A percentile compares a stretch with the other conserved stretches of the same genome.
Conservation (phyloP, 1,140 invertebrate species). For the Leptopilina clavipes region DNA sequence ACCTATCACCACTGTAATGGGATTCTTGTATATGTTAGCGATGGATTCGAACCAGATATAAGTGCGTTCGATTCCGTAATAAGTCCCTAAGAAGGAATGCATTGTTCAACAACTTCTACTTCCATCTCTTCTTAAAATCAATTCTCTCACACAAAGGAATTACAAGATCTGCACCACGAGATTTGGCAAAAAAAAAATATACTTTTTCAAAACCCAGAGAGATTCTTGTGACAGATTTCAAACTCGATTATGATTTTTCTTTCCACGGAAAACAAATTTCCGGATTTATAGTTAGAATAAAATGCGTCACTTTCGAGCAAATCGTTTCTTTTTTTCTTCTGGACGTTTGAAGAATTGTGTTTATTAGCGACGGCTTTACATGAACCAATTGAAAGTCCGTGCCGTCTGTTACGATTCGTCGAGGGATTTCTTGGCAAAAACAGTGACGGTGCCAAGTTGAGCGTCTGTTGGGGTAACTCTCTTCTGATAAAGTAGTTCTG, state of each 20-base stretch:
- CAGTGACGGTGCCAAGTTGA: conserved; percentile 2
- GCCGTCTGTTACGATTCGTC: conserved; percentile 1
- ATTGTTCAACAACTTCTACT: conserved; percentile 29
- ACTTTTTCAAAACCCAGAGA: no score
- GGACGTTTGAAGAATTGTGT: conserved; percentile 30
- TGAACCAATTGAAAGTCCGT: conserved; percentile 12
- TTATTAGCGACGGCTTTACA: conserved; percentile 18
- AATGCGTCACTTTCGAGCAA: no score
- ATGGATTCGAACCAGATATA: conserved; percentile 51
- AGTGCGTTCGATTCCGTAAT: conserved; percentile 32
- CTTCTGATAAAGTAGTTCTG: conserved; percentile 13
- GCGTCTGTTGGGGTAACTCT: neutral
- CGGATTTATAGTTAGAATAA: no score
- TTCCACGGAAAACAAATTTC: no score
- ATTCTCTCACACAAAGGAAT: conserved; percentile 35
- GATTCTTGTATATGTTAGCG: conserved; percentile 43
- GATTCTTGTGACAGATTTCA: no score
- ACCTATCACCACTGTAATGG: conserved; percentile 38
- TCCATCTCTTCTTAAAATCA: conserved; percentile 37
- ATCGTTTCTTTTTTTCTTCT: neutral
- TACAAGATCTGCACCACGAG: conserved; percentile 28
- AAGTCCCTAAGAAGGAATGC: conserved; percentile 33
- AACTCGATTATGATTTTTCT: no score
- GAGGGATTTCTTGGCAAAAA: neutral
- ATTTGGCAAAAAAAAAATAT: neutral